These are phyloP conservation scores for Takifugu bimaculatus DNA, from an alignment of 2,113 vertebrate genomes.

Conservation along the genomic window DNA sequence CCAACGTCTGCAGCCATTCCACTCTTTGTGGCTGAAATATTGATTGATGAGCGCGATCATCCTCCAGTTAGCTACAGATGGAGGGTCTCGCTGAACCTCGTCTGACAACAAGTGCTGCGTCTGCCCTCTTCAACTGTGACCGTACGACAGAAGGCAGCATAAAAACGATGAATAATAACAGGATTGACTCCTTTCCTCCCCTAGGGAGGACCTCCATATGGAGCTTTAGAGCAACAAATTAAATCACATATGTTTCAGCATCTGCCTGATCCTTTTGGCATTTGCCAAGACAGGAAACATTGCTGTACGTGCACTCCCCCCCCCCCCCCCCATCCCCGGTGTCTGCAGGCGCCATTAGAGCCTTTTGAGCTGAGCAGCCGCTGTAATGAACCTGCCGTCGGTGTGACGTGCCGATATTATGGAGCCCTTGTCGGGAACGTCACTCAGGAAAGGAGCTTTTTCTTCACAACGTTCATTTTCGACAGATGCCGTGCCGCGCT, in stretches of 20 bases:
- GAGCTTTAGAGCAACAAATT: conserved; percentile 53
- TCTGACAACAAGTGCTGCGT: conserved; percentile 22
- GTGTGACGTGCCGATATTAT: background rate
- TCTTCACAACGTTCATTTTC: too few relatives aligned
- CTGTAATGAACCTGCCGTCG: too few relatives aligned
- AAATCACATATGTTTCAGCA: conserved; percentile 68
- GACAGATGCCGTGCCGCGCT: too few relatives aligned
- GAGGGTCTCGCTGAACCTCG: too few relatives aligned
- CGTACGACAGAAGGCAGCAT: conserved; percentile 33
- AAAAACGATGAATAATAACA: conserved; percentile 62
- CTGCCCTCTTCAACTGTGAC: conserved; percentile 32
- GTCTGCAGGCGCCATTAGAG: conserved; percentile 38
- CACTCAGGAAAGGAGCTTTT: too few relatives aligned
- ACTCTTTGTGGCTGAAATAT: too few relatives aligned
- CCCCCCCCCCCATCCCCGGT: conserved; percentile 29
- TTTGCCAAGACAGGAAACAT: conserved; percentile 54
- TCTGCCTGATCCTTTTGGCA: conserved; percentile 69
- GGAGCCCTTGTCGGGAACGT: background rate
- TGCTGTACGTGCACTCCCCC: background rate
- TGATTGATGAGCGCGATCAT: too few relatives aligned
- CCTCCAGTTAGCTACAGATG: too few relatives aligned
- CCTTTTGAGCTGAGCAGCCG: conserved; percentile 25
- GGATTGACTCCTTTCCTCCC: conserved; percentile 62
- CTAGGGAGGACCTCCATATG: conserved; percentile 57
- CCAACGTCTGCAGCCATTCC: too few relatives aligned